Conservation (phyloP, 2,888 invertebrate genomes). For the Thymelicus acteon region DNA sequence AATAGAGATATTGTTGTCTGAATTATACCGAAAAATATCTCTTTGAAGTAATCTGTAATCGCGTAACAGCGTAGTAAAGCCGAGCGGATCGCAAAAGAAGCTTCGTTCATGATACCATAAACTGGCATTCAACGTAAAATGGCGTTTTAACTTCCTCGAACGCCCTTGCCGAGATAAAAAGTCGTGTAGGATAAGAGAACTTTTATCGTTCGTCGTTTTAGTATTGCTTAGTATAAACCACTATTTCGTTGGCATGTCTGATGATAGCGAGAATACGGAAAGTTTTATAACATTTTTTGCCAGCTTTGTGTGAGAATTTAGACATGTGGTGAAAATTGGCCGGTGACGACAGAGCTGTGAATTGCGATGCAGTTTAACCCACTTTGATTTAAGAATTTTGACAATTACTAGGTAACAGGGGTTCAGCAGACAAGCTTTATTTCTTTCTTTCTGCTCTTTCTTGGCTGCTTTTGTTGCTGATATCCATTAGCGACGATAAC, state of each 20-base stretch:
- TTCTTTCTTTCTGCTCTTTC: too few relatives aligned
- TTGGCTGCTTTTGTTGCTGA: too few relatives aligned
- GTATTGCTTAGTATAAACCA: background rate
- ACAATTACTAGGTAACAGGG: too few relatives aligned
- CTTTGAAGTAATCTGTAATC: background rate
- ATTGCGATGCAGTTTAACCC: too few relatives aligned
- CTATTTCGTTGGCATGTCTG: background rate
- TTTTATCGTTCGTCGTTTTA: background rate
- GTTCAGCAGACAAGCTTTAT: too few relatives aligned
- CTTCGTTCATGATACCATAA: slow-evolving; percentile 5
- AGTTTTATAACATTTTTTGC: background rate
- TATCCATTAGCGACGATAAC: too few relatives aligned
- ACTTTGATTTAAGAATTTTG: too few relatives aligned
- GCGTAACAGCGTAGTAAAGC: background rate
- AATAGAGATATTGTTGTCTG: background rate
- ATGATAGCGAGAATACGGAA: background rate
- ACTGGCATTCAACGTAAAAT: slow-evolving; percentile 13
- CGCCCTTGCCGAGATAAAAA: slow-evolving; percentile 10
- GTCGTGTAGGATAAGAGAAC: background rate
- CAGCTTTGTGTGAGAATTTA: too few relatives aligned
- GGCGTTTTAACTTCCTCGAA: slow-evolving; percentile 7
- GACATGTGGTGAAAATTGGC: too few relatives aligned
- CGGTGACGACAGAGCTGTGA: too few relatives aligned
- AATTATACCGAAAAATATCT: background rate
- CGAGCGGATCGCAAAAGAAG: background rate